These are phyloP conservation scores for Meandrusa payeni DNA, from an alignment of 2,888 invertebrate genomes.

Conservation along the genomic window DNA sequence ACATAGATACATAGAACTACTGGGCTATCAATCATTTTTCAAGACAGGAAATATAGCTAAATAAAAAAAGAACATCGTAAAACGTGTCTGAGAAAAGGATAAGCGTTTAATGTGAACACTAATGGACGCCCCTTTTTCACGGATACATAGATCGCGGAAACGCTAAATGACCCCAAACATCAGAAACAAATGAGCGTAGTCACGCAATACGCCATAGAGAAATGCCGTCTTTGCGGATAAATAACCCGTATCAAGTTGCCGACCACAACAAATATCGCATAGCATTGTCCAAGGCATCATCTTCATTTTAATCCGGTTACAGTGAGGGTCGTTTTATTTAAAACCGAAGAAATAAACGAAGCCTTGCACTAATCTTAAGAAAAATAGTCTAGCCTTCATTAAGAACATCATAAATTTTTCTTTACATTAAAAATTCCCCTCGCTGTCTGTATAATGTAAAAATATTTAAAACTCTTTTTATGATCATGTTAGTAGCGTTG, in stretches of 20 bases:
- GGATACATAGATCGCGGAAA: constrained; percentile 41
- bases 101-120: no score
- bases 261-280: constrained; percentile 22
- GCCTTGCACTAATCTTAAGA: constrained; percentile 13
- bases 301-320: constrained; percentile 16
- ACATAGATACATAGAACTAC: no score
- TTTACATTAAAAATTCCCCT: no score
- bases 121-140: constrained; percentile 42
- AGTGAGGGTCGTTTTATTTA: constrained; percentile 14
- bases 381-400: no score
- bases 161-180: constrained; percentile 45
- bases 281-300: constrained; percentile 9
- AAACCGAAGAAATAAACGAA: constrained; percentile 6
- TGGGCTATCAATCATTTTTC: no score
- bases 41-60: no score
- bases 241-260: constrained; percentile 4
- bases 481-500: no score
- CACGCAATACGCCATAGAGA: constrained; percentile 45
- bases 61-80: no score
- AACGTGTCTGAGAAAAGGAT: no score
- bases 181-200: constrained; percentile 45
- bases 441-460: no score
- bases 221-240: constrained; percentile 26
- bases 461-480: no score
- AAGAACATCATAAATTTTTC: no score